Base-by-base conservation (phyloP, 53 echinoderm and acorn worm species). In the Stichopus horrens region DNA sequence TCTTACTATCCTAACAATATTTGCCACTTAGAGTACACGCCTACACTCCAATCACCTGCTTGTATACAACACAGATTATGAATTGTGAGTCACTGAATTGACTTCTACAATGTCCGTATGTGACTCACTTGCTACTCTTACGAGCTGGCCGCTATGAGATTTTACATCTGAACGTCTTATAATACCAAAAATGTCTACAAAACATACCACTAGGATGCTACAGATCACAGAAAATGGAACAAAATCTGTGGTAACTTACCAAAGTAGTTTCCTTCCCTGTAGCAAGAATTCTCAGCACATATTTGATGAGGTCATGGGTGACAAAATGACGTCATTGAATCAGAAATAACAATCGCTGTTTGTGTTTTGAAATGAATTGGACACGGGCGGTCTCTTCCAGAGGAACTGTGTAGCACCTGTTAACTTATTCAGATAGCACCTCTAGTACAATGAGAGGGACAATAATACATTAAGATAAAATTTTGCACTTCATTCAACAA, bases 241-340 rank as follows among this genome's bases (percentile, higher is more conserved):
- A 57, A 81, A 81, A 81, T 81, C n/a, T 56, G 58, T 58, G 5
- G 57, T 20, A 81, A 81, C 81, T 81, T 81, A 81, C 81, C 81
- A 57, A 9, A 58, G 56, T 58, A 56, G 56, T 81, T 81, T 58
- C 81, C 58, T 81, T 21, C 81, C 81, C 56, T 56, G 56, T 81
- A 23, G 20, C 56, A 81, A 58, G 58, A 81, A 57, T 81, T 81
- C 81, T 58, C 81, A 56, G 81, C 81, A 81, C 81, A 81, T 81
- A 81, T 81, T 81, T 81, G 81, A 81, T 81, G 81, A 81, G 81
- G 81, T 81, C 81, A 81, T 81, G 81, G 81, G 81, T 81, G 81
- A 81, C 57, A 81, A 52, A 58, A 81, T 81, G 81, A 81, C 81
- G 81, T 81, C 81, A 81, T 81, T 81, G 20, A 20, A 81, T 81